Evolutionary conservation across 2,797 vertebrate genomes (phyloP).

Genomic region (Peromyscus melanophrys): DNA sequence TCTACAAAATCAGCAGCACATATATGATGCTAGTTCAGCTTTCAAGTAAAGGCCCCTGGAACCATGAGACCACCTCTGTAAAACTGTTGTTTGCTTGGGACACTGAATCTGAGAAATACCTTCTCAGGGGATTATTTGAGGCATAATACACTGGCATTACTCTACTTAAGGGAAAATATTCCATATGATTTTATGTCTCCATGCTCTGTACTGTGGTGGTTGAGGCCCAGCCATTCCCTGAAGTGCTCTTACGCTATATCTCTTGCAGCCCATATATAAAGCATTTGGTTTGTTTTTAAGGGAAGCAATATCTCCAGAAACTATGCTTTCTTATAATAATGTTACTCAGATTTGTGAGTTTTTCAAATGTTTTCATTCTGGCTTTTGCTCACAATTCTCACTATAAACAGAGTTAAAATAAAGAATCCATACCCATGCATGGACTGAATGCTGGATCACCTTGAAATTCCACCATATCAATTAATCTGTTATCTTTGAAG

Average conservation of each 20-base stretch:
- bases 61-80: no score
- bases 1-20: not conserved
- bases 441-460: not conserved
- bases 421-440: not conserved
- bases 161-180: not conserved
- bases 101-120: not conserved
- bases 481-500: not conserved
- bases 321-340: not conserved
- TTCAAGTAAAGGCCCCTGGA: not conserved
- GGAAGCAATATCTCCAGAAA: not conserved
- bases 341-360: not conserved
- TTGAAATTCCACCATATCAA: not conserved
- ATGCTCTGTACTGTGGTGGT: not conserved
- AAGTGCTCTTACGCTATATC: not conserved
- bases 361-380: not conserved
- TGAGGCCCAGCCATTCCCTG: not conserved
- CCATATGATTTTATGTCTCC: not conserved
- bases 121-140: not conserved
- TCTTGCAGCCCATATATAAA: not conserved
- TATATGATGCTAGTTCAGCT: no score
- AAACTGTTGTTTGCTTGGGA: not conserved
- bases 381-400: not conserved
- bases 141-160: not conserved
- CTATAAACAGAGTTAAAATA: not conserved
- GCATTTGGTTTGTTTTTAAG: not conserved